Evolutionary conservation across 2,888 invertebrate species (phyloP).

Genomic region (Micoletzkya japonica): DNA sequence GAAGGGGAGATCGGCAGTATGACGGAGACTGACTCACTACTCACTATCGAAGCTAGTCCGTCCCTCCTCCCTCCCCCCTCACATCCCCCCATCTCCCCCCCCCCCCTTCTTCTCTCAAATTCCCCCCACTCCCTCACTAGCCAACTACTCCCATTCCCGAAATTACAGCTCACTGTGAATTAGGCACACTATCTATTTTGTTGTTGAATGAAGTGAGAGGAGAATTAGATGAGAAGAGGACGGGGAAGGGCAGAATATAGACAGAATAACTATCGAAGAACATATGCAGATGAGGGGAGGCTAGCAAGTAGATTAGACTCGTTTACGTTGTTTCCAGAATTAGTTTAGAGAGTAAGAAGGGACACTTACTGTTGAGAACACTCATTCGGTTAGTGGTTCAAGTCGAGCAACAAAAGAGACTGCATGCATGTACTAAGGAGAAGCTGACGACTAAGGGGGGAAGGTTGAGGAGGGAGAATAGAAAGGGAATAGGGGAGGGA

Average conservation of each 20-base stretch:
- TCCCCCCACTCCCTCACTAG: slow-evolving; percentile 5
- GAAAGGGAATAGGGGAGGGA: neutral
- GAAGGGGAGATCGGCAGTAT: slow-evolving; percentile 10
- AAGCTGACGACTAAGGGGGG: neutral
- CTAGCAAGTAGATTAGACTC: too few species aligned
- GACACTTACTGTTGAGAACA: too few species aligned
- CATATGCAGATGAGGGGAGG: neutral
- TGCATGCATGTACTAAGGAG: neutral
- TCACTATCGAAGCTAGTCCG: neutral
- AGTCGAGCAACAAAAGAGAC: neutral
- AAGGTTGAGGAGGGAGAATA: slow-evolving; percentile 4
- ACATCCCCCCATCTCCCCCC: slow-evolving; percentile 1
- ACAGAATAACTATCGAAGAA: neutral
- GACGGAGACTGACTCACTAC: neutral
- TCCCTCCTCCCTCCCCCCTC: slow-evolving; percentile 3
- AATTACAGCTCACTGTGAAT: slow-evolving; percentile 8
- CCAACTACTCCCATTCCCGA: neutral
- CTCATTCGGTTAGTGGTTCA: too few species aligned
- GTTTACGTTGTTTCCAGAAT: too few species aligned
- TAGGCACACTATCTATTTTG: slow-evolving; percentile 1
- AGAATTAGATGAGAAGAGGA: neutral
- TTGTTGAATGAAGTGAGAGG: slow-evolving; percentile 2
- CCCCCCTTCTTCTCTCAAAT: neutral
- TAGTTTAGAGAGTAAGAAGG: too few species aligned
- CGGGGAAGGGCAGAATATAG: slow-evolving; percentile 1